These are phyloP conservation scores for Enteromius fasciolatus DNA, from an alignment of 2,797 vertebrate genomes.

Conservation along the genomic window DNA sequence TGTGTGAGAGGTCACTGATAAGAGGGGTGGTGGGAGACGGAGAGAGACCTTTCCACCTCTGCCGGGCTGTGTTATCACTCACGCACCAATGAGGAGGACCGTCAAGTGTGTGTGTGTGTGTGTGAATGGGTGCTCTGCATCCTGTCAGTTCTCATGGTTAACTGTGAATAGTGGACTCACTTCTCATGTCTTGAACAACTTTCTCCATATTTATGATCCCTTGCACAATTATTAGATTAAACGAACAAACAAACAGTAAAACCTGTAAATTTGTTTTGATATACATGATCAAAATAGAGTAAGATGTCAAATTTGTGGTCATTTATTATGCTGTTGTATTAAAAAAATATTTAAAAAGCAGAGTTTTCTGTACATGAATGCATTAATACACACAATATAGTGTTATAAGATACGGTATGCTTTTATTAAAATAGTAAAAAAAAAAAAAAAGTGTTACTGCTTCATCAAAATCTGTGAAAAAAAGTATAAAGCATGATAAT, in stretches of 20 bases:
- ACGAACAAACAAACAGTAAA: too few species aligned
- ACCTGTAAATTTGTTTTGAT: too few species aligned
- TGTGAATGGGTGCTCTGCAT: conserved; percentile 24
- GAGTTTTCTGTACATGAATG: background rate
- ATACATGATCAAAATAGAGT: background rate
- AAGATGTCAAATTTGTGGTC: background rate
- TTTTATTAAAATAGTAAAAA: background rate
- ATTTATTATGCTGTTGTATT: background rate
- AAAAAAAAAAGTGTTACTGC: background rate
- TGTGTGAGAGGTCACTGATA: conserved; percentile 34
- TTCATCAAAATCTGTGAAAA: background rate
- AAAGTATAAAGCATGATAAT: background rate
- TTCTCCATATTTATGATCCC: background rate
- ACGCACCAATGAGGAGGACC: background rate
- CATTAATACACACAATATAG: background rate
- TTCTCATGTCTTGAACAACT: conserved; percentile 6
- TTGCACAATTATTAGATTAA: background rate
- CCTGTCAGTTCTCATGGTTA: conserved; percentile 20
- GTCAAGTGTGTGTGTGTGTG: background rate
- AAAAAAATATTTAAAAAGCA: background rate
- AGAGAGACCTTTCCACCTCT: conserved; percentile 22
- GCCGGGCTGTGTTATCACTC: conserved; percentile 6
- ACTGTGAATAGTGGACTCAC: background rate
- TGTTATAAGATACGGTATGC: background rate
- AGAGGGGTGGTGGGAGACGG: conserved; percentile 4